Evolutionary conservation across 2,888 invertebrate genomes (phyloP), one percentile per base, ranked within the genome.

Genomic region (Fabriciana adippe): DNA sequence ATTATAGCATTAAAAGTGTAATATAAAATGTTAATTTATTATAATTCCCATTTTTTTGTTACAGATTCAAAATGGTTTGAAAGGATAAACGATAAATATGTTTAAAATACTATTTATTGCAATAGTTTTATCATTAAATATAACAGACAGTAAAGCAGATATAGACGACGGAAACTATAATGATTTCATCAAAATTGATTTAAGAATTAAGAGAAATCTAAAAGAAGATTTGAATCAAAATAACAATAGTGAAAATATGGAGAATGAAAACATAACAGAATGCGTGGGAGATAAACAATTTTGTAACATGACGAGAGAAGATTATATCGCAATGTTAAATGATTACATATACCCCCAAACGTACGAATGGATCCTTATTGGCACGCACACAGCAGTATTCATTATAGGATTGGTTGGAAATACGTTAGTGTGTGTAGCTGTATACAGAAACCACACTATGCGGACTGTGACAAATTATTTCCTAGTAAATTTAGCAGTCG

Each of bases 391-490:
- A 55, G 76, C 96, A 2, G 96, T 97, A 0, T 98, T 98, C 79
- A 77, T 96, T 0, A 93, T 96, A 35, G 98, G 98, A 3, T 92
- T 97, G 64, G 92, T 97, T 0, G 98, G 98, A 0, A 99, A 98
- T 82, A 94, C 95, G 13, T 87, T 98, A 48, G 98, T 99, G 47
- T 97, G 97, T 78, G 93, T 96, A 47, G 97, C 97, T 0, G 98
- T 98, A 0, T 96, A 97, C 81, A 94, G 96, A 67, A 98, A 98
- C 81, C 95, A 95, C 73, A 93, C 95, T 1, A 97, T 98, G 97
- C 93, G 97, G 68, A 98, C 97, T 0, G 97, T 98, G 21, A 98
- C 98, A 54, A 98, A 99, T 86, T 96, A 97, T 83, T 98, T 98
- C 84, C 96, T 98, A 78, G 97, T 97, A 53, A 98, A 98, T 84